Evolutionary conservation across 1,140 invertebrate species (phyloP).

Genomic region (Steinernema khuongi): DNA sequence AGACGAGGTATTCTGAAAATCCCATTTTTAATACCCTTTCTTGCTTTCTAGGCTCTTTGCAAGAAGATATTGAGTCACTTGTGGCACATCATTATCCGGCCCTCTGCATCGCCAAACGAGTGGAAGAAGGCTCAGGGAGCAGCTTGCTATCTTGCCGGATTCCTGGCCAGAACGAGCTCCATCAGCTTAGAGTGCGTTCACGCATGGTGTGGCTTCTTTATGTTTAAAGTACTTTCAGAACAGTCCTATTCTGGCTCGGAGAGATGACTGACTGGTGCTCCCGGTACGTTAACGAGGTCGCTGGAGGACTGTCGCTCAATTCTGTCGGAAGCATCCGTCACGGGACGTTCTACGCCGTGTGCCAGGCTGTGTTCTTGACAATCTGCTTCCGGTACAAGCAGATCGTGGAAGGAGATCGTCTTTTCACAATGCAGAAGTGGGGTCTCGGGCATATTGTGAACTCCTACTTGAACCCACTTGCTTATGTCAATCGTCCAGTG

Average conservation of each 20-base stretch:
- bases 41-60: neutral
- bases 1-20: neutral
- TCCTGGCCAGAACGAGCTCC: constrained; percentile 31
- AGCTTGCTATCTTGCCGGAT: constrained; percentile 33
- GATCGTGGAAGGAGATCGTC: constrained; percentile 28
- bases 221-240: constrained; percentile 27
- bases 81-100: constrained; percentile 27
- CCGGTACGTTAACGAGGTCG: constrained; percentile 30
- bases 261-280: constrained; percentile 25
- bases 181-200: constrained; percentile 23
- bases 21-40: neutral
- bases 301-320: constrained; percentile 11
- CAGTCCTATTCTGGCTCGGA: constrained; percentile 20
- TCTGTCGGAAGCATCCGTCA: constrained; percentile 26
- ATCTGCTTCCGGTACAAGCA: constrained; percentile 41
- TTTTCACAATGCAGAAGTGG: constrained; percentile 31
- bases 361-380: constrained; percentile 35
- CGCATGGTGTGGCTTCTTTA: constrained; percentile 16
- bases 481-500: constrained; percentile 26
- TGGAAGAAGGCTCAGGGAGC: constrained; percentile 34
- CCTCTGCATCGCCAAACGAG: constrained; percentile 18
- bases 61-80: neutral
- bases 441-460: constrained; percentile 32
- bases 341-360: constrained; percentile 37
- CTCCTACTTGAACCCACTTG: constrained; percentile 31